Conservation (phyloP, 2,113 vertebrate genomes). For the Tetrao urogallus region DNA sequence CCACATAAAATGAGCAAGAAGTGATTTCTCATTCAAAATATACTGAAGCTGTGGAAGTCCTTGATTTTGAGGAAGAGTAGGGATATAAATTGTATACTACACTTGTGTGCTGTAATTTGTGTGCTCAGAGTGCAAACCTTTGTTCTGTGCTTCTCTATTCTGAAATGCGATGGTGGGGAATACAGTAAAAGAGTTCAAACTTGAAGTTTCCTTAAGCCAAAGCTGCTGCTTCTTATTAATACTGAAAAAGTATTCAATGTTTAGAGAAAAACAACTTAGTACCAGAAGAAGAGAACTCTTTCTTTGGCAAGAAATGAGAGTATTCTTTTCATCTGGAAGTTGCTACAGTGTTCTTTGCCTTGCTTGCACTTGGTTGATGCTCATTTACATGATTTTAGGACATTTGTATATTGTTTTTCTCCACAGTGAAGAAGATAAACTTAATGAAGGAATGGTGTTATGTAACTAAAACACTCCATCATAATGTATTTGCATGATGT, state of each 20-base stretch:
- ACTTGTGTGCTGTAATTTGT: background rate
- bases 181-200: background rate
- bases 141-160: background rate
- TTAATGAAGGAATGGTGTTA: constrained; percentile 12
- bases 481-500: constrained; percentile 12
- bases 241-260: background rate
- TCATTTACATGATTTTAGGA: constrained; percentile 12
- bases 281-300: background rate
- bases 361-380: background rate
- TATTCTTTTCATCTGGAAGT: background rate
- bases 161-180: background rate
- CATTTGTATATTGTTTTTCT: background rate
- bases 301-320: background rate
- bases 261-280: background rate
- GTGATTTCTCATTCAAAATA: background rate
- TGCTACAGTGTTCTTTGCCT: background rate
- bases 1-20: background rate
- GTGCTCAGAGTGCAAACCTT: background rate
- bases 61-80: background rate
- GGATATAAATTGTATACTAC: background rate
- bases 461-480: background rate
- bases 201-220: background rate
- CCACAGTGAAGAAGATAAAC: background rate
- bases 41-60: background rate
- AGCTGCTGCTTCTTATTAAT: background rate